Evolutionary conservation across 2,113 vertebrate genomes (phyloP).

Genomic region (Rattus norvegicus): DNA sequence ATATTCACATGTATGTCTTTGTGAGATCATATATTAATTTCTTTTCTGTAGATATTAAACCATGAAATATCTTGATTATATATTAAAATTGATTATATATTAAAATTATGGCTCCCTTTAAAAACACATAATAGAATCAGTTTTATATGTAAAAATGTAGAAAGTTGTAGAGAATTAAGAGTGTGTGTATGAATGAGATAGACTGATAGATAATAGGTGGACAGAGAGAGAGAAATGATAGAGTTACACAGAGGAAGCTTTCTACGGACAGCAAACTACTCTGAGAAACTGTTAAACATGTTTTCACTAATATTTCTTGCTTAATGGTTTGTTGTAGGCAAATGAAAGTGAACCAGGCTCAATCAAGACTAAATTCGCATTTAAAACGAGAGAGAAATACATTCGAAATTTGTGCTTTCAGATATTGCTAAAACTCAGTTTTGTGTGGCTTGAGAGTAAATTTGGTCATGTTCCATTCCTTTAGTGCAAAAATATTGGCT

Average conservation of each 20-base stretch:
- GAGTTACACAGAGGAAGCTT: background rate
- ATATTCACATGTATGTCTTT: background rate
- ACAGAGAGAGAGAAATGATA: background rate
- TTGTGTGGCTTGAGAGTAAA: conserved; percentile 9
- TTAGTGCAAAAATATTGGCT: background rate
- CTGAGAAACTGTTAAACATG: background rate
- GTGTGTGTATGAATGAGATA: background rate
- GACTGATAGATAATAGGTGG: too few relatives aligned
- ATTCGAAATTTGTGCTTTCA: conserved; percentile 48
- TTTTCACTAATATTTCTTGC: conserved; percentile 43
- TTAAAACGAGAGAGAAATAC: conserved; percentile 19
- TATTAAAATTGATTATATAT: background rate
- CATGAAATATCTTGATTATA: background rate
- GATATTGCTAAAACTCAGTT: background rate
- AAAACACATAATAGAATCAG: background rate
- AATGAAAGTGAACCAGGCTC: conserved; percentile 24
- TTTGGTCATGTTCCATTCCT: conserved; percentile 5
- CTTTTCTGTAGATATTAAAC: background rate
- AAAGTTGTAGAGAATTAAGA: background rate
- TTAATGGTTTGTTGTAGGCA: conserved; percentile 19
- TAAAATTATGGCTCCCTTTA: background rate
- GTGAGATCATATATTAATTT: background rate
- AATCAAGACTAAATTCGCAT: background rate
- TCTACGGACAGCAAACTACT: conserved; percentile 11
- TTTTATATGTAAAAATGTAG: conserved; percentile 23